phyloP scores from a whole-genome alignment of 2,797 vertebrate species.

The Fratercula arctica region DNA sequence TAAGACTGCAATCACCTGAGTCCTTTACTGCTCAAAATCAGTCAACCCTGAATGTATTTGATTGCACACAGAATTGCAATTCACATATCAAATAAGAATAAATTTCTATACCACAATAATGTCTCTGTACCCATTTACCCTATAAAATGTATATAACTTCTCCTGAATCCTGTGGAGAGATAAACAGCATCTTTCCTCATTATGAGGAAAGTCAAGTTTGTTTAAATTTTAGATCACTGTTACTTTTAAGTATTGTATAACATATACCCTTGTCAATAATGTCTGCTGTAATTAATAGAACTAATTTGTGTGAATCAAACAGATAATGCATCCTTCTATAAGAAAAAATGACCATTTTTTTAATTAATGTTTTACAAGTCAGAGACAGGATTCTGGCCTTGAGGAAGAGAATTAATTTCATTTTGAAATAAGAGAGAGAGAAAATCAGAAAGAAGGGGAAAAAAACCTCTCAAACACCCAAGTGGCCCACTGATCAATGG shows the following conservation, averaged over 20 bases:
- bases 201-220: background rate
- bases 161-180: background rate
- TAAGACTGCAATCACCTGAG: background rate
- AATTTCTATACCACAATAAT: background rate
- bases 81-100: background rate
- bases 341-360: background rate
- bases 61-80: background rate
- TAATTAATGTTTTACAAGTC: background rate
- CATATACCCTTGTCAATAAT: background rate
- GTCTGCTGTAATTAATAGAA: background rate
- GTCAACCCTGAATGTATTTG: background rate
- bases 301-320: background rate
- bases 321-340: background rate
- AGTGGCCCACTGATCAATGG: background rate
- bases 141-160: background rate
- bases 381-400: background rate
- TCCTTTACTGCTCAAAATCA: background rate
- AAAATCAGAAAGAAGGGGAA: background rate
- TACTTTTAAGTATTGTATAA: background rate
- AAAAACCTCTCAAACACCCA: background rate
- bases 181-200: background rate
- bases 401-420: background rate
- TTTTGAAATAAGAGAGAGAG: background rate
- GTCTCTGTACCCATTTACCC: background rate
- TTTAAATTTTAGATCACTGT: background rate